Conservation (phyloP, 2,797 vertebrate species). For the Podargus strigoides region DNA sequence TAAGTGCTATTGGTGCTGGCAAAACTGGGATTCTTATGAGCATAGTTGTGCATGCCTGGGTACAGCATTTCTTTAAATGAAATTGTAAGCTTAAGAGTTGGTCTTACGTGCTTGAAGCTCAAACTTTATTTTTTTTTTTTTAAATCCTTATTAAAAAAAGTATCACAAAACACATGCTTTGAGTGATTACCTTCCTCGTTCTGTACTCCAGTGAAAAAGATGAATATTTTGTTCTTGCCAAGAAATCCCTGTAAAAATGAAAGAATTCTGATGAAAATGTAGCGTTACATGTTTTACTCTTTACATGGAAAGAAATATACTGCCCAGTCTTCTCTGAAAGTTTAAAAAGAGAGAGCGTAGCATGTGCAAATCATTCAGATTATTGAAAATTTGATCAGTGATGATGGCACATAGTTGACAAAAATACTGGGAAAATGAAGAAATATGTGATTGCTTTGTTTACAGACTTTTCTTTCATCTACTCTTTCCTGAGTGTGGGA, state of each 20-base stretch:
- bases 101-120: not conserved
- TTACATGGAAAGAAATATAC: not conserved
- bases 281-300: not conserved
- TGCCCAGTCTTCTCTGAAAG: not conserved
- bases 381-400: not conserved
- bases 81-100: not conserved
- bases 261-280: not conserved
- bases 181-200: not conserved
- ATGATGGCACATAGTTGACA: not conserved
- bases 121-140: not conserved
- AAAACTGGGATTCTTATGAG: not conserved
- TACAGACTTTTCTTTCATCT: not conserved
- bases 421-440: not conserved
- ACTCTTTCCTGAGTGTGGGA: not conserved
- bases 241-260: not conserved
- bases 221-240: not conserved
- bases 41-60: not conserved
- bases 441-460: not conserved
- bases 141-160: not conserved
- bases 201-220: not conserved
- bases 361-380: not conserved
- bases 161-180: not conserved
- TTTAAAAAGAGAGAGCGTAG: not conserved
- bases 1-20: not conserved
- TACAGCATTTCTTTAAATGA: not conserved